A percentile compares a stretch with the other conserved stretches of the same genome.
Conservation (phyloP, 2,113 vertebrate species). For the Megaptera novaeangliae region DNA sequence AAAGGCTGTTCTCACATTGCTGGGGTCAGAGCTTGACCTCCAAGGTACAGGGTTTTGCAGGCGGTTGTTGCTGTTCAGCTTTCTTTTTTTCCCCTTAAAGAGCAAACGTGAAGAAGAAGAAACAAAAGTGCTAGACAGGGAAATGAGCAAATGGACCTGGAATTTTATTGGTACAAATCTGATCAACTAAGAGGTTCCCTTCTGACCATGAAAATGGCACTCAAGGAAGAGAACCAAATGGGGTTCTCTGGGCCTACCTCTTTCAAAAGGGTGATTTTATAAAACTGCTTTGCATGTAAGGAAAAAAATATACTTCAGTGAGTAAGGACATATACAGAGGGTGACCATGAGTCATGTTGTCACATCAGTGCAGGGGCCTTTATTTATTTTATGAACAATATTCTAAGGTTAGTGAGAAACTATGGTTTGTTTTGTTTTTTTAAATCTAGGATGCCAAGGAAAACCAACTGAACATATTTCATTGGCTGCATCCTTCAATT, state of each 20-base stretch:
- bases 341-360: slow-evolving; percentile 75
- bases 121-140: slow-evolving; percentile 58
- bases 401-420: slow-evolving; percentile 70
- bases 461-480: slow-evolving; percentile 67
- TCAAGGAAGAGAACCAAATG: background rate
- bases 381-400: slow-evolving; percentile 77
- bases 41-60: slow-evolving; percentile 9
- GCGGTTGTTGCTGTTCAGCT: background rate
- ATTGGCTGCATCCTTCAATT: slow-evolving; percentile 67
- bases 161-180: slow-evolving; percentile 79
- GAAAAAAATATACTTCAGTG: slow-evolving; percentile 39
- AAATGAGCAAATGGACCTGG: slow-evolving; percentile 68
- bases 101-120: slow-evolving; percentile 60
- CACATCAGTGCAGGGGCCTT: slow-evolving; percentile 74
- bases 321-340: slow-evolving; percentile 78
- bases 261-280: slow-evolving; percentile 35
- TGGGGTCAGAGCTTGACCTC: background rate
- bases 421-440: slow-evolving; percentile 58
- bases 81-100: slow-evolving; percentile 30
- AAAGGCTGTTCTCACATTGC: background rate
- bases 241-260: slow-evolving; percentile 8
- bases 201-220: slow-evolving; percentile 5
- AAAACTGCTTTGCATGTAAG: slow-evolving; percentile 38
- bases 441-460: slow-evolving; percentile 71
- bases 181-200: slow-evolving; percentile 67